phyloP scores from a whole-genome alignment of 2,113 vertebrate species.

The Centropus unirufus region DNA sequence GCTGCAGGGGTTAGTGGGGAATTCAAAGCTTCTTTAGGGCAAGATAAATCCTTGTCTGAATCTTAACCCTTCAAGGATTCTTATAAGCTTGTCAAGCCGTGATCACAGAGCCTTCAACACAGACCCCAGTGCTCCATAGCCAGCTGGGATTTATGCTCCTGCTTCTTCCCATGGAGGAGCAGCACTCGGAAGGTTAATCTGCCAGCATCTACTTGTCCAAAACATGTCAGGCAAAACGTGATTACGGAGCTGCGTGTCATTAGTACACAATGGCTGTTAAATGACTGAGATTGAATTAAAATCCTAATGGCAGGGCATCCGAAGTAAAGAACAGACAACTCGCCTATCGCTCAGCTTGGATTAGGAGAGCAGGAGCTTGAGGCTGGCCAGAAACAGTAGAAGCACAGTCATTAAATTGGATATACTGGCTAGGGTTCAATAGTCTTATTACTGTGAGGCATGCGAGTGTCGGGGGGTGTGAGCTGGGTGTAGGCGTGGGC shows the following conservation, averaged over 20 bases:
- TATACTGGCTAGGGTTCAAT: constrained; percentile 6
- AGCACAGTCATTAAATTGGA: constrained; percentile 16
- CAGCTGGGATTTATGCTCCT: background rate
- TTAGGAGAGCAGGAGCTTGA: constrained; percentile 26
- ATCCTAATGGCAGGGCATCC: constrained; percentile 33
- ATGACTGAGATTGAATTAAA: constrained; percentile 66
- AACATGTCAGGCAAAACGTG: constrained; percentile 44
- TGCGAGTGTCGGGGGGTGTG: background rate
- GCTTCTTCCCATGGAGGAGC: background rate
- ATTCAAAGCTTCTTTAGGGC: constrained; percentile 30
- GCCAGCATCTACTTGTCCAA: background rate
- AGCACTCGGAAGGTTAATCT: constrained; percentile 29
- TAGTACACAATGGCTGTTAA: constrained; percentile 55
- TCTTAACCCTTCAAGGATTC: constrained; percentile 11
- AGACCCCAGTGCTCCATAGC: background rate
- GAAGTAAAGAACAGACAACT: constrained; percentile 21
- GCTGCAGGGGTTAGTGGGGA: background rate
- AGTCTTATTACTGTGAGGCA: background rate
- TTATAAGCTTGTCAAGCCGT: background rate
- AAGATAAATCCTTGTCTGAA: constrained; percentile 8
- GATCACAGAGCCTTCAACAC: background rate
- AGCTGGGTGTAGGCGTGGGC: background rate
- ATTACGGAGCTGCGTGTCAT: constrained; percentile 37
- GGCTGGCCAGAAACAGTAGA: constrained; percentile 32
- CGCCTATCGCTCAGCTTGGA: background rate